Conservation (phyloP, 2,888 invertebrate species). For the Orthosia gracilis region DNA sequence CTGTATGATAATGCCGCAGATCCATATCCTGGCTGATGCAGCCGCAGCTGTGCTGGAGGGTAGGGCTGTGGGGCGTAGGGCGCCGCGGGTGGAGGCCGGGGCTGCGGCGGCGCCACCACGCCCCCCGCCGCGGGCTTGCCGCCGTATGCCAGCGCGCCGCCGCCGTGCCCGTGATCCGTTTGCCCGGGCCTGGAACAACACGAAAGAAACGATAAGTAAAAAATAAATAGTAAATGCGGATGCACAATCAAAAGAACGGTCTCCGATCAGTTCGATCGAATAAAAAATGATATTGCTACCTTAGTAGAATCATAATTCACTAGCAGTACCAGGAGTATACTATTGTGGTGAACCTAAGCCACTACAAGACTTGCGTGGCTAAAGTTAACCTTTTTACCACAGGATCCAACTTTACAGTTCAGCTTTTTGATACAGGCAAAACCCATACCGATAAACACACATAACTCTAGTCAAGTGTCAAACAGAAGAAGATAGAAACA, state of each 20-base stretch:
- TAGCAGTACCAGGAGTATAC: background rate
- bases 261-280: background rate
- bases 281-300: background rate
- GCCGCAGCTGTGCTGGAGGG: slow-evolving; percentile 84
- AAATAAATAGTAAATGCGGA: background rate
- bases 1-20: slow-evolving; percentile 88
- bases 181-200: slow-evolving; percentile 85
- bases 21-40: slow-evolving; percentile 88
- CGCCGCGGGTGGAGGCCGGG: slow-evolving; percentile 85
- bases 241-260: background rate
- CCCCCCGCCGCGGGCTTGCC: slow-evolving; percentile 85
- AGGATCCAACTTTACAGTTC: background rate
- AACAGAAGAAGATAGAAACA: background rate
- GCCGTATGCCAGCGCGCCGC: slow-evolving; percentile 88
- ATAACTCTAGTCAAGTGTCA: background rate
- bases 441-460: background rate
- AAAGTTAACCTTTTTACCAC: background rate
- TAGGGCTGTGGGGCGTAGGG: slow-evolving; percentile 85
- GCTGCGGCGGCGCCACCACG: slow-evolving; percentile 82
- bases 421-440: background rate
- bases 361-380: background rate
- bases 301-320: too few species aligned
- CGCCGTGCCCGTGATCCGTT: slow-evolving; percentile 87
- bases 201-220: slow-evolving; percentile 22
- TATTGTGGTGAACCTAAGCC: background rate